Evolutionary conservation across 2,797 vertebrate species (phyloP).

Genomic region (Oryzias sinensis): DNA sequence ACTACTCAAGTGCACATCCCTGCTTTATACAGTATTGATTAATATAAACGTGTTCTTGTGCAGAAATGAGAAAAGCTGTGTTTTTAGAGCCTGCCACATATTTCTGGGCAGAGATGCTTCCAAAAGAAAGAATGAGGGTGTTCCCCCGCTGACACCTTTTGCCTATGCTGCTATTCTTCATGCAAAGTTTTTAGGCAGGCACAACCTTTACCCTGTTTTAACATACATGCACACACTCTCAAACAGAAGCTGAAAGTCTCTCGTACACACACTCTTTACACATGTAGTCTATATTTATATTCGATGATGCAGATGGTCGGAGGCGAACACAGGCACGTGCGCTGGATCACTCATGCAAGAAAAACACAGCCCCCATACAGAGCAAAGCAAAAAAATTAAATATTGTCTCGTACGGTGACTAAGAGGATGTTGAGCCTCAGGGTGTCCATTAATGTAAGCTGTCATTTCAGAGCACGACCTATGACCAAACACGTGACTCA

Average conservation of each 20-base stretch:
- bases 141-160: too few species aligned
- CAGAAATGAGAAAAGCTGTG: too few species aligned
- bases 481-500: constrained; percentile 65
- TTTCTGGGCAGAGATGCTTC: too few species aligned
- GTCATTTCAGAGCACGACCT: constrained; percentile 65
- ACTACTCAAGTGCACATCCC: too few species aligned
- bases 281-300: constrained; percentile 42
- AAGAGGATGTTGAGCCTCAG: constrained; percentile 56
- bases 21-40: too few species aligned
- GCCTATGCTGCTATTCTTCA: too few species aligned
- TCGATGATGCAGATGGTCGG: constrained; percentile 55
- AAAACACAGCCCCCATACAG: constrained; percentile 21
- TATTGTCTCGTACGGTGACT: constrained; percentile 44
- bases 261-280: constrained; percentile 28
- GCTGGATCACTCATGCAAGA: constrained; percentile 51
- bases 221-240: constrained; percentile 24
- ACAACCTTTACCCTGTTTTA: constrained; percentile 45
- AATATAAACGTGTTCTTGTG: too few species aligned
- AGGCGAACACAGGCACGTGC: constrained; percentile 55
- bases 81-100: too few species aligned
- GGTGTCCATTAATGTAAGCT: constrained; percentile 66
- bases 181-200: background rate
- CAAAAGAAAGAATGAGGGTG: too few species aligned
- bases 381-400: background rate
- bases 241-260: constrained; percentile 5